phyloP scores from a whole-genome alignment of 2,888 invertebrate genomes.

The Balanococcus diminutus region DNA sequence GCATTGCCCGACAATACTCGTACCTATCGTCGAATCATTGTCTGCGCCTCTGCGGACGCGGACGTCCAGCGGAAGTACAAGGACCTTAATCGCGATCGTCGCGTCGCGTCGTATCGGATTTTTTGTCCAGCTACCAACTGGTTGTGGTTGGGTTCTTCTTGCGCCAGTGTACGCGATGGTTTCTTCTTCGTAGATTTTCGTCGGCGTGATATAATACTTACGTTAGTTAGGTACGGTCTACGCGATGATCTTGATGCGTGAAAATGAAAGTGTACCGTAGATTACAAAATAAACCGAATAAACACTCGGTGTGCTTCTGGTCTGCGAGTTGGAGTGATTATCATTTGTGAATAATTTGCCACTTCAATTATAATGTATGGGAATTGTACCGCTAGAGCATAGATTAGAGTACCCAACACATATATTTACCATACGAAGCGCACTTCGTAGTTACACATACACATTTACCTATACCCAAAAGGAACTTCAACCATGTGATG shows the following conservation, averaged over 20 bases:
- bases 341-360: constrained; percentile 33
- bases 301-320: background rate
- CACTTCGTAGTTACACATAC: background rate
- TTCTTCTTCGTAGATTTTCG: background rate
- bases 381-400: background rate
- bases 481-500: background rate
- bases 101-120: background rate
- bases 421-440: constrained; percentile 8
- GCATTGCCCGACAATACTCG: background rate
- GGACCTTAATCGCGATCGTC: background rate
- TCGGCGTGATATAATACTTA: background rate
- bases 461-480: background rate
- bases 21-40: background rate
- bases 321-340: constrained; percentile 2
- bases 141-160: background rate
- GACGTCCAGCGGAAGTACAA: constrained; percentile 3
- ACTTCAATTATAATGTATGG: constrained; percentile 5
- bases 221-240: background rate
- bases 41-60: too few relatives aligned
- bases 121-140: background rate
- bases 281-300: constrained; percentile 2
- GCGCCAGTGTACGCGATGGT: background rate
- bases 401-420: background rate
- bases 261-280: constrained; percentile 25
- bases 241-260: background rate